phyloP scores from a whole-genome alignment of 2,113 vertebrate species.

The Myocastor coypus region DNA sequence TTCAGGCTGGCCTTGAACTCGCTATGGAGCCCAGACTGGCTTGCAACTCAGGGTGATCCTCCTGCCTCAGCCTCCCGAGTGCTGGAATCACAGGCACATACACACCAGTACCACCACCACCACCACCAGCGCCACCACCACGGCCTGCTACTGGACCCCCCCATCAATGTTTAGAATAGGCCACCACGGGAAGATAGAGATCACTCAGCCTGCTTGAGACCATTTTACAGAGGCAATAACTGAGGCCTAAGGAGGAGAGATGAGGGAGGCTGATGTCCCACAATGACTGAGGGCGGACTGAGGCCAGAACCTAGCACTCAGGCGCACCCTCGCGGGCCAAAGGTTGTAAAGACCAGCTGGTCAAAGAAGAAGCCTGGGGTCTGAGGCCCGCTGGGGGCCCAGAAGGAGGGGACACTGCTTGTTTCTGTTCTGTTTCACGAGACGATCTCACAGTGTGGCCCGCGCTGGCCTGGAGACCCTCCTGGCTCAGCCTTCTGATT shows the following conservation, averaged over 20 bases:
- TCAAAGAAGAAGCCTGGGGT: background rate
- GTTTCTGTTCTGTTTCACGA: background rate
- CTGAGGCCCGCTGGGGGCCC: background rate
- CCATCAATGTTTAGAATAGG: background rate
- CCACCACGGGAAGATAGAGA: background rate
- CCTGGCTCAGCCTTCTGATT: background rate
- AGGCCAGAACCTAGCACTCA: background rate
- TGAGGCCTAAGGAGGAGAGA: background rate
- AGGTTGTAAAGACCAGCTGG: background rate
- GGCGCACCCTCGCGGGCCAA: too few species aligned
- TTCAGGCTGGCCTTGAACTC: background rate
- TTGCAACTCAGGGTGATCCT: background rate
- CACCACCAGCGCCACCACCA: background rate
- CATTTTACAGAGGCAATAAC: conserved; percentile 13
- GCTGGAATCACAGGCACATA: background rate
- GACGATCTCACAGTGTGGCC: background rate
- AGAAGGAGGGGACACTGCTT: background rate
- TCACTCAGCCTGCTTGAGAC: background rate
- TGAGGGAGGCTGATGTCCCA: background rate
- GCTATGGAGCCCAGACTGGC: background rate
- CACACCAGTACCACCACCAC: background rate
- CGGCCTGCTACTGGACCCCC: background rate
- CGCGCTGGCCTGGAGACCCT: background rate
- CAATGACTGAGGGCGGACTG: background rate
- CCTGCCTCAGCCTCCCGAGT: background rate